Evolutionary conservation across 2,113 vertebrate genomes (phyloP), one percentile per base, ranked within the genome.

Genomic region (Tupaia tana): DNA sequence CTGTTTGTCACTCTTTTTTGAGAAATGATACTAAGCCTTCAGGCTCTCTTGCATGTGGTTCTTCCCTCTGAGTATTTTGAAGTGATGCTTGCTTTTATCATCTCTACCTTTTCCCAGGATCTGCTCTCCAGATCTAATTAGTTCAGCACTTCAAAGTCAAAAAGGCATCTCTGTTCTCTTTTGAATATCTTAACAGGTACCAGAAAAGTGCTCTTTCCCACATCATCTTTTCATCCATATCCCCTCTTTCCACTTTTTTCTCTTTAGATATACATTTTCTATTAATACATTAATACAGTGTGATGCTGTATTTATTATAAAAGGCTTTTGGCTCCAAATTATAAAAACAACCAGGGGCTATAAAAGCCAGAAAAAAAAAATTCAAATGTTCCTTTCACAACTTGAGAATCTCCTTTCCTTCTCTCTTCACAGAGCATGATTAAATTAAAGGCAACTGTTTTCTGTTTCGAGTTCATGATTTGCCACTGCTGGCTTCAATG

Each of bases 321-420:
- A 96, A 24, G 4, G 22, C 43, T 88, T n/a, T 24, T 85, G 24
- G 27, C 89, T 93, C 34, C 66, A 82, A 69, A 77, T 82, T 89
- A 70, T 85, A 77, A 88, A 88, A 86, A 73, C n/a, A 84, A 31
- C 25, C 24, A 90, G 8, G 20, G 27, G 1, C n/a, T 89, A 22
- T 34, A 89, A 89, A 89, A 73, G 14, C 4, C 22, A 83, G 69
- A 89, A 70, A 79, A 9, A 61, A 67, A 70, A 52, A 20, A 59
- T 79, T 93, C 18, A 79, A 90, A 71, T 61, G 85, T 43, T 84
- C 27, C 24, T 90, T 95, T 87, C 4, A 94, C 79, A 95, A 24
- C 18, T 24, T 70, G 31, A 83, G 24, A 58, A 7, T 52, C 61
- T 67, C 63, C 82, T 18, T 73, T 85, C 56, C 34, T 66, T 25